Conservation (phyloP, 2,113 vertebrate genomes). For the Leuciscus idus region DNA sequence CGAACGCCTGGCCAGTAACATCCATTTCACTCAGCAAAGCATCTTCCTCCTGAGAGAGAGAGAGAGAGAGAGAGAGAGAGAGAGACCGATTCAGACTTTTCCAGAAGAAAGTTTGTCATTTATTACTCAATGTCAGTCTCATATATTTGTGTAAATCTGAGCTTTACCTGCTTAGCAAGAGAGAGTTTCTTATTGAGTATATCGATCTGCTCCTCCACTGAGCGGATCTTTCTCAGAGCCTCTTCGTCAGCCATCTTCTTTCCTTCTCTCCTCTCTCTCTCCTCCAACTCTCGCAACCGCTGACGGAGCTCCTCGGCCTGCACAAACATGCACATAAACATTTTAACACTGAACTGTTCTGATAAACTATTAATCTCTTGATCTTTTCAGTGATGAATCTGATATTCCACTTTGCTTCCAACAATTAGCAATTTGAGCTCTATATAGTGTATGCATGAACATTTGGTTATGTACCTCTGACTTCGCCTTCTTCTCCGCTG, state of each 20-base stretch:
- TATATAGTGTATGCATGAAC: background rate
- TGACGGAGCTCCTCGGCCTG: conserved; percentile 93
- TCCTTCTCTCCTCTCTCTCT: conserved; percentile 93
- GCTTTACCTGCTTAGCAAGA: conserved; percentile 90
- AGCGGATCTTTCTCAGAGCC: conserved; percentile 90
- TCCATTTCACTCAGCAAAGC: conserved; percentile 97
- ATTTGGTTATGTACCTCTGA: conserved; percentile 82
- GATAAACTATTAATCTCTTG: background rate
- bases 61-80: background rate
- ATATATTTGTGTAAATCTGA: background rate
- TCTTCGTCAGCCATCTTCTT: conserved; percentile 98
- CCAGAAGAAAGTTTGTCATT: background rate
- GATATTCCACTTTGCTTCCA: background rate
- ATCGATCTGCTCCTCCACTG: conserved; percentile 95
- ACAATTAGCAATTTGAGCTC: background rate
- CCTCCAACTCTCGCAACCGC: conserved; percentile 90
- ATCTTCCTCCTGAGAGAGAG: conserved; percentile 87
- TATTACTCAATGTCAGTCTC: background rate
- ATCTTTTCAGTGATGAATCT: background rate
- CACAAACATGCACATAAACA: background rate
- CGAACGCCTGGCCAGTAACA: conserved; percentile 97
- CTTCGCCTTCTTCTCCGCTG: conserved; percentile 94
- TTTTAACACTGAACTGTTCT: background rate
- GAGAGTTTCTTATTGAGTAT: conserved; percentile 95
- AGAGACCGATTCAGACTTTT: background rate